A percentile compares a stretch with the other conserved stretches of the same genome.
These are phyloP conservation scores for Agrypnia vestita DNA, from an alignment of 1,140 invertebrate species.

Conservation along the genomic window DNA sequence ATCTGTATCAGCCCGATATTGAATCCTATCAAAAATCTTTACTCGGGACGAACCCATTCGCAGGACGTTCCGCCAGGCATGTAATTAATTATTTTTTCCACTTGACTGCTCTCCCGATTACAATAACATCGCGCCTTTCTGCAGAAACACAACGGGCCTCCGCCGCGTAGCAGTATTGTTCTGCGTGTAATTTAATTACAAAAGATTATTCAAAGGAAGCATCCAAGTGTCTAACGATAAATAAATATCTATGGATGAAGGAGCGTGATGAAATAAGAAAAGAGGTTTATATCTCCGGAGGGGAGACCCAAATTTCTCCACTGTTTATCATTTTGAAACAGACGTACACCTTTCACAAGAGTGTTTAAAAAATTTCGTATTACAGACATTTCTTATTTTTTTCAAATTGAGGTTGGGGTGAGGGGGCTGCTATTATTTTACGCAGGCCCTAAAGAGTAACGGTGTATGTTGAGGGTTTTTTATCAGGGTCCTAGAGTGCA, in stretches of 20 bases:
- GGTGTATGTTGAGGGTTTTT: no score
- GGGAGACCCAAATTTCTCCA: constrained; percentile 16
- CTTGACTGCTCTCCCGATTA: constrained; percentile 55
- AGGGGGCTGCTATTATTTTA: no score
- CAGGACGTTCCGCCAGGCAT: constrained; percentile 44
- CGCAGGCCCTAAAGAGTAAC: no score
- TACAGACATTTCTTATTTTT: no score
- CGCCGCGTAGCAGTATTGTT: constrained; percentile 55
- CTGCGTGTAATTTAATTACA: constrained; percentile 61
- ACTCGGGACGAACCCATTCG: constrained; percentile 38
- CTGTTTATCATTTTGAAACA: constrained; percentile 37
- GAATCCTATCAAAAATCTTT: constrained; percentile 44
- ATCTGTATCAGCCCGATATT: constrained; percentile 9
- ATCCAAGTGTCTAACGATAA: constrained; percentile 61
- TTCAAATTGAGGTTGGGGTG: no score
- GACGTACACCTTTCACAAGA: constrained; percentile 11
- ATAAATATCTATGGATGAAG: constrained; percentile 61
- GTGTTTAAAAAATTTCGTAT: not conserved
- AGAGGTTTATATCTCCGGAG: constrained; percentile 57
- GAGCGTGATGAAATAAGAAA: constrained; percentile 57
- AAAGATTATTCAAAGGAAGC: constrained; percentile 62
- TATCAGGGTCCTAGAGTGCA: no score
- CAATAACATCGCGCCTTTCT: constrained; percentile 52
- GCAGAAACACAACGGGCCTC: constrained; percentile 17
- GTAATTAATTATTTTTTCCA: constrained; percentile 61